These are phyloP conservation scores for Adineta ricciae DNA, from an alignment of 2,888 invertebrate species.

Conservation along the genomic window DNA sequence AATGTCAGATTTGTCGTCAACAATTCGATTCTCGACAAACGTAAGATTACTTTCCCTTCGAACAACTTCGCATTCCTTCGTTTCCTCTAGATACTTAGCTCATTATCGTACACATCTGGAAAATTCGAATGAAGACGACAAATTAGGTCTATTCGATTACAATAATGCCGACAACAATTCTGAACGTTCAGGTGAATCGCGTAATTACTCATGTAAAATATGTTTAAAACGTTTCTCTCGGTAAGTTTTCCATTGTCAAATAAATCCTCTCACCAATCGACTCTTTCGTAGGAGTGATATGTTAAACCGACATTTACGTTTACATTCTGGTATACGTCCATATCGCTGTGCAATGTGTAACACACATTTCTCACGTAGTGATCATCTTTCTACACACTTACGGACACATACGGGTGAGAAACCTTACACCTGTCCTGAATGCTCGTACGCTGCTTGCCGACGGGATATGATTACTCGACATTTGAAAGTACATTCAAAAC, in stretches of 20 bases:
- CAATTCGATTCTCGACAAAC: neutral
- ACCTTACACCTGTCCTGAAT: conserved; percentile 77
- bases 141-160: neutral
- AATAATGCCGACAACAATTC: neutral
- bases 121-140: neutral
- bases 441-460: conserved; percentile 92
- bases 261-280: neutral
- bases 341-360: conserved; percentile 89
- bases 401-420: conserved; percentile 78
- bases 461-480: conserved; percentile 98
- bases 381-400: conserved; percentile 92
- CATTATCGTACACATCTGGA: neutral
- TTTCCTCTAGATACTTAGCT: neutral
- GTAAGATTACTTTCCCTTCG: neutral
- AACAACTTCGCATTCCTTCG: neutral
- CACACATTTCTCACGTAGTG: conserved; percentile 84
- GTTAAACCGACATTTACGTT: conserved; percentile 91
- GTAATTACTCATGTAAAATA: conserved; percentile 12
- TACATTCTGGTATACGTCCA: conserved; percentile 93
- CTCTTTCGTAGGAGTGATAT: conserved; percentile 69
- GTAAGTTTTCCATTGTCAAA: neutral
- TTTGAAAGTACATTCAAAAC: conserved; percentile 74
- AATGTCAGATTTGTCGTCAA: conserved; percentile 15
- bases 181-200: neutral
- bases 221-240: conserved; percentile 11